Evolutionary conservation across 2,888 invertebrate genomes (phyloP).

Genomic region (Venusia cambrica): DNA sequence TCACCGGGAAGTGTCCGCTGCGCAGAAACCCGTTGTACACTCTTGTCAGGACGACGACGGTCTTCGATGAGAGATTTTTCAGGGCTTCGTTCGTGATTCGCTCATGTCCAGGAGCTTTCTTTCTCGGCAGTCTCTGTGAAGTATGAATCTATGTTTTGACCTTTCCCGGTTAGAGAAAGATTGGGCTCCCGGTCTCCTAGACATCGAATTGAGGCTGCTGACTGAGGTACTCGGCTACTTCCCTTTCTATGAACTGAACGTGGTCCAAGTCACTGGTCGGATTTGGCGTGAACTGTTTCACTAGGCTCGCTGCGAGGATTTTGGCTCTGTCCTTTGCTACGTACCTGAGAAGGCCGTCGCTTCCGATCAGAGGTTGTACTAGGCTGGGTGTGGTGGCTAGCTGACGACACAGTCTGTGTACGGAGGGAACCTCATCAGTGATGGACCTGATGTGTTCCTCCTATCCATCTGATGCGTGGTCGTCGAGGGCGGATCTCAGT

Average conservation of each 20-base stretch:
- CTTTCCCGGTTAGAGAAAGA: neutral
- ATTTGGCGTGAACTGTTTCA: slow-evolving; percentile 9
- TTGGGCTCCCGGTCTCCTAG: neutral
- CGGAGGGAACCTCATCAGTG: slow-evolving; percentile 1
- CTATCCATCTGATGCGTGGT: slow-evolving; percentile 5
- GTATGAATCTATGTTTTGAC: neutral
- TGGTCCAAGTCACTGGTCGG: neutral
- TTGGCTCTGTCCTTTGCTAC: slow-evolving; percentile 1
- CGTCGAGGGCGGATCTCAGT: neutral
- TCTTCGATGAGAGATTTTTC: slow-evolving; percentile 16
- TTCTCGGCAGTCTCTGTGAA: neutral
- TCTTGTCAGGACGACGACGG: slow-evolving; percentile 18
- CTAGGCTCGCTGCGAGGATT: slow-evolving; percentile 5
- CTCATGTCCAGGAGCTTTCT: slow-evolving; percentile 3
- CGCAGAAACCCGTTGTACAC: slow-evolving; percentile 27
- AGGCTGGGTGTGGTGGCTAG: neutral
- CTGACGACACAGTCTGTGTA: slow-evolving; percentile 2
- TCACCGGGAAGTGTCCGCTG: slow-evolving; percentile 25
- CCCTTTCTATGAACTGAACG: neutral
- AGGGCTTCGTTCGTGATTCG: slow-evolving; percentile 18
- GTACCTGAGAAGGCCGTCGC: slow-evolving; percentile 1
- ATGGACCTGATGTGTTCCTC: slow-evolving; percentile 1
- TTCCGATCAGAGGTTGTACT: neutral
- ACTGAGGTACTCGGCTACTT: neutral
- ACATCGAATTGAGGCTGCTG: neutral